phyloP scores from a whole-genome alignment of 2,888 invertebrate species.

The Leucoptera coffeella region DNA sequence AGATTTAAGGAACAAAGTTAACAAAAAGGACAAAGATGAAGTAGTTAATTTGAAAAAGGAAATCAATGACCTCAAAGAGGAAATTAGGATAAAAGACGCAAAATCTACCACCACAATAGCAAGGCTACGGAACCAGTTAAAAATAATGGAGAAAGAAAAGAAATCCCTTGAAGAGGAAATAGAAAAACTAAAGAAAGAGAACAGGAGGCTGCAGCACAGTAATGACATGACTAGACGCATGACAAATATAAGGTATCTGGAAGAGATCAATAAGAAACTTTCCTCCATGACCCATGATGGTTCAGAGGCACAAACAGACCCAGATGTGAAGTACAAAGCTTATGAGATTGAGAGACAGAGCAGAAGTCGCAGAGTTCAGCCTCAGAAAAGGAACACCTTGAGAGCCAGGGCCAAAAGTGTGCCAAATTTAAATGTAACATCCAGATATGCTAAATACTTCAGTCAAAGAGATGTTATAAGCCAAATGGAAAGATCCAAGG shows the following conservation, averaged over 20 bases:
- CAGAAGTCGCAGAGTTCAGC: conserved; percentile 16
- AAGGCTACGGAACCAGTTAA: conserved; percentile 66
- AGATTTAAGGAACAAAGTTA: conserved; percentile 60
- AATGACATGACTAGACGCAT: conserved; percentile 50
- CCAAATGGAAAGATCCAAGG: conserved; percentile 17
- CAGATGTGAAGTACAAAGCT: conserved; percentile 28
- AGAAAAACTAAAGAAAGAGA: conserved; percentile 62
- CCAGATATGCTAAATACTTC: conserved; percentile 45
- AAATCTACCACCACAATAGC: conserved; percentile 67
- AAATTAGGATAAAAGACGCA: conserved; percentile 66
- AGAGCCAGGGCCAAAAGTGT: conserved; percentile 42
- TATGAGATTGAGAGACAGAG: conserved; percentile 36
- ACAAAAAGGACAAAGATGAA: conserved; percentile 66
- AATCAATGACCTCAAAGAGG: conserved; percentile 58
- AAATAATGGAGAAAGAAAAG: conserved; percentile 66
- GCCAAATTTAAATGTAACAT: conserved; percentile 40
- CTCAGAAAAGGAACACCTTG: conserved; percentile 7
- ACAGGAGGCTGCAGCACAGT: conserved; percentile 55
- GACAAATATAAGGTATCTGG: conserved; percentile 67
- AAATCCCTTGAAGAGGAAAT: conserved; percentile 57
- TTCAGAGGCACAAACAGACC: conserved; percentile 18
- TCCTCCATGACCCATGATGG: conserved; percentile 19
- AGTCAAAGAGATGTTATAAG: conserved; percentile 35
- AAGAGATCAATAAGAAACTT: conserved; percentile 64
- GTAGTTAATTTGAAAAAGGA: conserved; percentile 58